Base-by-base conservation (phyloP, 2,797 vertebrate genomes). In the Aeoliscus strigatus region DNA sequence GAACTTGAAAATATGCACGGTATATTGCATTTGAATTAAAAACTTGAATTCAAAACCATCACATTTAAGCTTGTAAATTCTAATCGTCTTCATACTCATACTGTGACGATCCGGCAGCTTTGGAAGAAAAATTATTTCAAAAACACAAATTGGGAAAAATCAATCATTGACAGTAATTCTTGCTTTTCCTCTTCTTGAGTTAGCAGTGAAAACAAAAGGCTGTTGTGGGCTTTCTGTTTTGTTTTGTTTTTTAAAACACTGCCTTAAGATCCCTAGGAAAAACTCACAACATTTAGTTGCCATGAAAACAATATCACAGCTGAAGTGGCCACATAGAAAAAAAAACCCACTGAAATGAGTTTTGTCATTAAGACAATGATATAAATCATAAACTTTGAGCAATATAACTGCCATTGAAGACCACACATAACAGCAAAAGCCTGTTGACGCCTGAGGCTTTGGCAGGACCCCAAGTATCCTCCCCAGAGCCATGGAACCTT, bases 371-470 rank as follows among this genome's bases (percentile, higher is more conserved):
- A 32, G 60, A 65, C 57, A 63, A n/a, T n/a, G 54, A 65, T 73
- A 78, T 79, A 48, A 80, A 75, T 51, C 63, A 28, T 62, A 51
- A 73, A 36, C 45, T 28, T 80, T 79, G 76, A 73, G 80, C 61
- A 78, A 84, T 74, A 73, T 66, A 80, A 83, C 75, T 79, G 60
- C 73, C 56, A 54, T 70, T 65, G 63, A 78, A 76, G 84, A 84
- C 81, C 82, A 83, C 81, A 84, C 78, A 77, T 75, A 70, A 75
- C 56, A 83, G 55, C 75, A 64, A 60, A 71, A 71, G 75, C 70
- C 70, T 79, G 81, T 84, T 85, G 84, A 86, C 77, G 82, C 85
- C 82, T 83, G 75, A 79, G 84, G 83, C 78, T 85, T 86, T 86
- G 84, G 84, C 79, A 53, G 9, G 39, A 44, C 41, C 79, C 82